Conservation (phyloP, 2,113 vertebrate genomes). For the Laticauda colubrina region DNA sequence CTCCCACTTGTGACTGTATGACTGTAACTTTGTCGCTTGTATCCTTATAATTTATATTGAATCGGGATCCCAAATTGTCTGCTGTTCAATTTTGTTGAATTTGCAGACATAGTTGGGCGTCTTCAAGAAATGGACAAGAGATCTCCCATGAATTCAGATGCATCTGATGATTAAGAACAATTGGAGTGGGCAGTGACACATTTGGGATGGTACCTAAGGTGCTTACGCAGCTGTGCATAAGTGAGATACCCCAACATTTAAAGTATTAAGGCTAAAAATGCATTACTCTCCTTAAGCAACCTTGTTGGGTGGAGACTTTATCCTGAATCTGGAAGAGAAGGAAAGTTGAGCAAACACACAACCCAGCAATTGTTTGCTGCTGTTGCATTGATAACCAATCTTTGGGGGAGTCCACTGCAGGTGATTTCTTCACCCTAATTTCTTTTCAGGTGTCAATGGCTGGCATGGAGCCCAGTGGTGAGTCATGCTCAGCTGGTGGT, state of each 20-base stretch:
- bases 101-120: background rate
- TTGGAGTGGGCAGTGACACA: too few relatives aligned
- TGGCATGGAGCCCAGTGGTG: background rate
- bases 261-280: constrained; percentile 8
- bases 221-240: background rate
- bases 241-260: background rate
- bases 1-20: too few relatives aligned
- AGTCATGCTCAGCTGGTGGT: background rate
- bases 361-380: background rate
- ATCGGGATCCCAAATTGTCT: background rate
- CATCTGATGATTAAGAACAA: background rate
- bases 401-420: background rate
- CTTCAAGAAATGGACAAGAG: background rate
- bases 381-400: background rate
- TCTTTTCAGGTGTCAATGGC: background rate
- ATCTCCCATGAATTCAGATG: too few relatives aligned
- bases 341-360: background rate
- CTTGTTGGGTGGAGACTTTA: background rate
- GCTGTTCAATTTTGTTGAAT: background rate
- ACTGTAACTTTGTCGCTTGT: too few relatives aligned
- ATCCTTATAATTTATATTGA: too few relatives aligned
- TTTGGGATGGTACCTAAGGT: background rate
- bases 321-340: background rate
- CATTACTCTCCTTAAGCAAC: background rate
- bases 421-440: background rate